Percentiles rank a stretch among this genome's conserved stretches.
Conservation (phyloP, 2,888 invertebrate genomes). For the Polyommatus icarus region DNA sequence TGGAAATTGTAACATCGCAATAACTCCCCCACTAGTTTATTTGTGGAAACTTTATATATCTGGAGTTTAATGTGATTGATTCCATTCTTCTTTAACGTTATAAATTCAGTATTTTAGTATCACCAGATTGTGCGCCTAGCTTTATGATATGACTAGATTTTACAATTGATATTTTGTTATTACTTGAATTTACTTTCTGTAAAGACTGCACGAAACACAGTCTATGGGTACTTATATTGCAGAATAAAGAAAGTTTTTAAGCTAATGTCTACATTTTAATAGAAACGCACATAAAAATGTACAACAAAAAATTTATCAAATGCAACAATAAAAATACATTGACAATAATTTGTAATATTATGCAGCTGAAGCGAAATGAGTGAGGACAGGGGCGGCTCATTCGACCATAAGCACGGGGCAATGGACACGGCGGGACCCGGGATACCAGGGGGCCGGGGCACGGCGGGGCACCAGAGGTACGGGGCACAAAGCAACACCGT, state of each 20-base stretch:
- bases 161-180: too few species aligned
- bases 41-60: slow-evolving; percentile 46
- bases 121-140: background rate
- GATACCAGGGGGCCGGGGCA: background rate
- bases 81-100: slow-evolving; percentile 25
- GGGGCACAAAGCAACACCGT: slow-evolving; percentile 64
- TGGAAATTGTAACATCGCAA: slow-evolving; percentile 56
- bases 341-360: slow-evolving; percentile 31
- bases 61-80: slow-evolving; percentile 34
- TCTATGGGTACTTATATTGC: too few species aligned
- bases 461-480: slow-evolving; percentile 47
- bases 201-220: too few species aligned
- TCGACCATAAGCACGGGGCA: slow-evolving; percentile 59
- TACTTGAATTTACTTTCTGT: too few species aligned
- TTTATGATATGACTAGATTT: background rate
- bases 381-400: slow-evolving; percentile 49
- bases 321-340: background rate
- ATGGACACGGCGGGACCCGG: background rate
- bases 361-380: slow-evolving; percentile 36
- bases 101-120: slow-evolving; percentile 6
- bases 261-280: too few species aligned
- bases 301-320: background rate
- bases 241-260: too few species aligned
- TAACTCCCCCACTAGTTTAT: slow-evolving; percentile 53
- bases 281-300: too few species aligned